Evolutionary conservation across 2,888 invertebrate genomes (phyloP), one percentile per base, ranked within the genome.

Genomic region (Temnothorax unifasciatus): DNA sequence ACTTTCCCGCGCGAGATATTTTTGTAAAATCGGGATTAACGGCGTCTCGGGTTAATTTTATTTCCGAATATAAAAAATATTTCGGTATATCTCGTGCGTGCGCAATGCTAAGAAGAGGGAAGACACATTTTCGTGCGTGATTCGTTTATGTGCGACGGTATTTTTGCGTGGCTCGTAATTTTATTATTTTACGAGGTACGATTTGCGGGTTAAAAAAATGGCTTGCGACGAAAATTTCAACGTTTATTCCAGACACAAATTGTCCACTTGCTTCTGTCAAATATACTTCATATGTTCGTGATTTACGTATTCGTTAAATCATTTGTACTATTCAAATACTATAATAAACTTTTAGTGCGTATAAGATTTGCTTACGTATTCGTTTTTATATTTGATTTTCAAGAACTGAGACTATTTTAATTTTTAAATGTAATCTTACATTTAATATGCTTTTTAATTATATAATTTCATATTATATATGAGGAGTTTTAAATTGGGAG

Each of bases 91-190:
- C 29, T 59, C 59, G 29, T 25, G n/a, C 21, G 4, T 73, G 63
- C 69, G 47, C 41, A 71, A 54, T 34, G 57, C 64, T 66, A 66
- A 59, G 68, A 73, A 29, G 63, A 69, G 59, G 47, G 41, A 29
- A 29, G 25, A 29, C 47, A 54, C 52, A 54, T 57, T 71, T 59
- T 76, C 73, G 50, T 57, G 76, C 68, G 54, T 74, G 77, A 64
- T 81, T 82, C 74, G 79, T 66, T 52, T 74, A 76, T 75, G 73
- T 15, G 68, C 66, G 69, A 71, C 68, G 88, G 88, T 92, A 92
- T 92, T 91, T 92, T 90, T 83, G 86, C 88, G 13, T 82, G 57
- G 57, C 82, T 83, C 90, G 89, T 91, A 91, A 91, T 92, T 83
- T 90, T 86, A 68, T 83, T 90, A 88, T 73, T 92, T 92, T 91